Conservation (phyloP, 2,797 vertebrate species). For the Macroramphosus scolopax region DNA sequence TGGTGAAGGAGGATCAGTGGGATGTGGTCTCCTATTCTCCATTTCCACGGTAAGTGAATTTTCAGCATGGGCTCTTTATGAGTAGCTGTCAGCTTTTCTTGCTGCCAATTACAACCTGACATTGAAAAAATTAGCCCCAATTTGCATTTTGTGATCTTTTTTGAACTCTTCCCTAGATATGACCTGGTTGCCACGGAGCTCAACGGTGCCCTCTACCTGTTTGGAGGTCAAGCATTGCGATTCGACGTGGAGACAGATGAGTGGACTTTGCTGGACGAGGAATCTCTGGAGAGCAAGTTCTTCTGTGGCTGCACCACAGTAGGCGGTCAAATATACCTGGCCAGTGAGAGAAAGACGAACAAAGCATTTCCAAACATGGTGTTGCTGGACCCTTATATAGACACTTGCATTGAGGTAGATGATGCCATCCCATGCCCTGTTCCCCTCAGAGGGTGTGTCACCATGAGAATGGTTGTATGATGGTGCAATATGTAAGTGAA, state of each 20-base stretch:
- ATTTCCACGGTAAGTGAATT: conserved; percentile 78
- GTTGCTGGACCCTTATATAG: conserved; percentile 85
- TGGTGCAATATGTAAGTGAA: no score
- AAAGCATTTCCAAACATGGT: conserved; percentile 79
- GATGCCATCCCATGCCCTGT: conserved; percentile 82
- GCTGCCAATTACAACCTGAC: no score
- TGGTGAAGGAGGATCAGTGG: conserved; percentile 79
- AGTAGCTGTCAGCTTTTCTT: no score
- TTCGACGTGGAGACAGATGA: conserved; percentile 85
- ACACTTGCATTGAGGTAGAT: conserved; percentile 81
- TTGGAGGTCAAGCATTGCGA: conserved; percentile 83
- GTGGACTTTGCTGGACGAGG: conserved; percentile 83
- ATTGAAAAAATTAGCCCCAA: no score
- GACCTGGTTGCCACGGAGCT: conserved; percentile 86
- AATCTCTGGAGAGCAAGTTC: conserved; percentile 80
- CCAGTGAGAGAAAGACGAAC: conserved; percentile 83
- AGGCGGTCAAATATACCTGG: conserved; percentile 82
- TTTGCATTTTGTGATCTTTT: no score
- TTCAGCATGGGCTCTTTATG: no score
- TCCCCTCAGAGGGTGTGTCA: conserved; percentile 82
- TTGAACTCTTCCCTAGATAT: conserved; percentile 75
- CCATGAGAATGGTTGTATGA: conserved; percentile 58
- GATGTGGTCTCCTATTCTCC: conserved; percentile 87
- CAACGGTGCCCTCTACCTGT: conserved; percentile 85
- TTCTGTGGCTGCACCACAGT: conserved; percentile 84